Evolutionary conservation across 2,113 vertebrate genomes (phyloP).

Genomic region (Pluvianellus socialis): DNA sequence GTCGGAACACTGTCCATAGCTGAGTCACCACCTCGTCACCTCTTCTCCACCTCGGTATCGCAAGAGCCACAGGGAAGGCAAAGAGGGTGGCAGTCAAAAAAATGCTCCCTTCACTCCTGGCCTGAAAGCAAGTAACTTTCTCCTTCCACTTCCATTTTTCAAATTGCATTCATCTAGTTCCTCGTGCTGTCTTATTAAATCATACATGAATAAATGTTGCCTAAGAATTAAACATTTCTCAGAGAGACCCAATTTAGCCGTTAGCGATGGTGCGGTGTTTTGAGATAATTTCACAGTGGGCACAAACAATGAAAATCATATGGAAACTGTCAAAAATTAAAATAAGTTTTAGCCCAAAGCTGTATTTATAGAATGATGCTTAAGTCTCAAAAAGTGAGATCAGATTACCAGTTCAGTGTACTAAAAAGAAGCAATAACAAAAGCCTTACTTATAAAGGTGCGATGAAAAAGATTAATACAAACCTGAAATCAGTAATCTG

Average conservation of each 20-base stretch:
- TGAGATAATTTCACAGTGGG: slow-evolving; percentile 29
- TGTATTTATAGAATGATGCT: background rate
- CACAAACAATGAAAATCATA: slow-evolving; percentile 2
- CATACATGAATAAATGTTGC: background rate
- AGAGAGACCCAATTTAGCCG: background rate
- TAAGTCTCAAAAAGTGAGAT: background rate
- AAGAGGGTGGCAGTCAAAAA: background rate
- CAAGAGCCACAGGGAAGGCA: background rate
- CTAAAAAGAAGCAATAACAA: slow-evolving; percentile 27
- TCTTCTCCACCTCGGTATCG: background rate
- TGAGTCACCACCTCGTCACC: background rate
- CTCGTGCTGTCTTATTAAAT: slow-evolving; percentile 18
- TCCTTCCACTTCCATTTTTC: slow-evolving; percentile 19
- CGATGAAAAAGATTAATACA: slow-evolving; percentile 45
- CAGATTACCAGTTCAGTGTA: background rate
- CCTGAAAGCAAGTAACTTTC: background rate
- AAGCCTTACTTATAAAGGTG: slow-evolving; percentile 4
- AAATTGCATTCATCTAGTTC: background rate
- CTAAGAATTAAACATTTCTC: slow-evolving; percentile 22
- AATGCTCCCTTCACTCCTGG: background rate
- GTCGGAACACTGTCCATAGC: background rate
- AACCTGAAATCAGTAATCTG: slow-evolving; percentile 28
- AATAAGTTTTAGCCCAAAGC: slow-evolving; percentile 11
- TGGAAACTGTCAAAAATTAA: background rate
- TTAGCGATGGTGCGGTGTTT: background rate